Base-by-base conservation (phyloP, 2,113 vertebrate species). In the Ranitomeya imitator region DNA sequence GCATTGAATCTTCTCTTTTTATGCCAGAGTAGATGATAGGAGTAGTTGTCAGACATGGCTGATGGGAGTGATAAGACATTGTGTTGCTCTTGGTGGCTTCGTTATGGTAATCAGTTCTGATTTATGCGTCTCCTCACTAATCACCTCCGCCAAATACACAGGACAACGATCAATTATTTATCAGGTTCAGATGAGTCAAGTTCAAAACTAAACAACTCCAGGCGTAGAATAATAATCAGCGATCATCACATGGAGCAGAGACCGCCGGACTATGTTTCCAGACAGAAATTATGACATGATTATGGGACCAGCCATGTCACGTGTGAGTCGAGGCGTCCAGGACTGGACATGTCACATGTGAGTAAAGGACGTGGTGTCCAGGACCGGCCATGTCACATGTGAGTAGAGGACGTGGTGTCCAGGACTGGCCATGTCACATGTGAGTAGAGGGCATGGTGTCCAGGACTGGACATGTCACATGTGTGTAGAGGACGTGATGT, bases 41-140 rank as follows among this genome's bases (percentile, higher is more conserved):
- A 63, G 60, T 63, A 5, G 16, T 6, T 63, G 60, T 6, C 60
- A 63, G 60, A 19, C 63, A 65, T 65, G 63, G 63, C 21, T 65
- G 63, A 65, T 21, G 63, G 10, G 63, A n/a, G 63, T 65, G 63
- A 65, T 63, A 10, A 10, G 74, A 21, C 37, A 19, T 45, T 51
- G 73, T 16, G 45, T 19, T 18, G 74, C 16, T 52, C 19, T 19
- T 15, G 9, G 15, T 6, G 45, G 9, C 67, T 71, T 71, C 13
- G 1, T 59, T 51, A 78, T 63, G 74, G 51, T 86, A 86, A 86
- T 78, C 31, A 77, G 26, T 2, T 45, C 52, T 51, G 69, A 77
- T 86, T 86, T 86, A 86, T 71, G 84, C 71, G 78, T 79, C 85
- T n/a, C 59, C 15, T 13, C 74, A 23, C 85, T 86, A 86, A 86